phyloP scores from a whole-genome alignment of 2,888 invertebrate genomes.

The Caenorhabditis sp. region DNA sequence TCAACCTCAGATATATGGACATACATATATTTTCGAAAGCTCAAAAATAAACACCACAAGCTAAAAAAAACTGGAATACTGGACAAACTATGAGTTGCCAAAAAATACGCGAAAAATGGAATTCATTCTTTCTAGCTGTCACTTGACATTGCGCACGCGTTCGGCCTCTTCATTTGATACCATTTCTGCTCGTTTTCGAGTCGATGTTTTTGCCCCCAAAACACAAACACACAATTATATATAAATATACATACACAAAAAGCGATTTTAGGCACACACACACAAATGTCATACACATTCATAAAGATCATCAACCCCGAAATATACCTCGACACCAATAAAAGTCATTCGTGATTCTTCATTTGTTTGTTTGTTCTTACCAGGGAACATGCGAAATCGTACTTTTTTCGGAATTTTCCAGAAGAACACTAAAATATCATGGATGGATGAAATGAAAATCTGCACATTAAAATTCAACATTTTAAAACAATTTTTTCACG shows the following conservation, averaged over 20 bases:
- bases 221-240: constrained; percentile 22
- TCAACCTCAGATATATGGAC: no score
- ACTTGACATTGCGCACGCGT: neutral
- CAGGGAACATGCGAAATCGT: no score
- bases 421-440: no score
- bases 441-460: no score
- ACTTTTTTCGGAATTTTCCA: no score
- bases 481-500: neutral
- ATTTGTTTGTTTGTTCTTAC: neutral
- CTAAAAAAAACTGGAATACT: no score
- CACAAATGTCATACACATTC: neutral
- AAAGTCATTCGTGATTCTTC: neutral
- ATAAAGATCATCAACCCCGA: neutral
- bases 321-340: neutral
- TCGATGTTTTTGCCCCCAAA: constrained; percentile 19
- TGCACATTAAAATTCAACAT: no score
- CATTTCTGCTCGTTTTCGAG: constrained; percentile 3
- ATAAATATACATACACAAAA: neutral
- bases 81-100: no score
- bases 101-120: no score
- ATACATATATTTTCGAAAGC: no score
- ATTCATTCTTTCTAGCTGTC: neutral
- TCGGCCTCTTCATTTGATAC: constrained; percentile 28
- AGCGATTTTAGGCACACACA: no score
- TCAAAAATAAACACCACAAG: no score